A percentile compares a stretch with the other conserved stretches of the same genome.
phyloP scores from a whole-genome alignment of 1,140 invertebrate genomes.

The Rhysida immarginata region DNA sequence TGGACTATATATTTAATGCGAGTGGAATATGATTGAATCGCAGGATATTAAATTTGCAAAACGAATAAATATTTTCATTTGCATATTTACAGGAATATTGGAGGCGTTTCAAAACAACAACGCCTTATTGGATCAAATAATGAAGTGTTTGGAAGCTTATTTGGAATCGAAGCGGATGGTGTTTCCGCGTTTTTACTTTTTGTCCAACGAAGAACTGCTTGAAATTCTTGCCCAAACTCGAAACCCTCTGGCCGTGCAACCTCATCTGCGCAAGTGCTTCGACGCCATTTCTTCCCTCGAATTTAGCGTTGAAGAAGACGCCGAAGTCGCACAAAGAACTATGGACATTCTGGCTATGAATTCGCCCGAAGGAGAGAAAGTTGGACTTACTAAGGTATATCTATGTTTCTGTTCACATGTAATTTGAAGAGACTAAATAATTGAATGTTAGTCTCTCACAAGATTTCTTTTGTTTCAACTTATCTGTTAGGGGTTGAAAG shows the following conservation, averaged over 20 bases:
- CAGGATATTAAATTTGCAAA: no score
- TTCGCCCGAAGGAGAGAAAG: conserved; percentile 66
- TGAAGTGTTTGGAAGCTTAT: conserved; percentile 65
- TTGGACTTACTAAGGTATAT: conserved; percentile 50
- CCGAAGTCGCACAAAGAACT: conserved; percentile 14
- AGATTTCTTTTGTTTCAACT: not conserved
- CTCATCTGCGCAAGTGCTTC: conserved; percentile 76
- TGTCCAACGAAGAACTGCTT: conserved; percentile 72
- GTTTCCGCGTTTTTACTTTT: conserved; percentile 72
- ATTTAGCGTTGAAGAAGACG: conserved; percentile 38
- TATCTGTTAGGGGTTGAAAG: conserved; percentile 50
- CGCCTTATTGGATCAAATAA: conserved; percentile 55
- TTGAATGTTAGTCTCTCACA: conserved; percentile 1
- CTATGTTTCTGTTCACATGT: not conserved
- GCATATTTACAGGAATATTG: conserved; percentile 36
- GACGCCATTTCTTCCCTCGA: conserved; percentile 65
- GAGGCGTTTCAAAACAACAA: conserved; percentile 58
- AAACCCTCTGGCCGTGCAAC: conserved; percentile 72
- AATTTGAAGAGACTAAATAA: not conserved
- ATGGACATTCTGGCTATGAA: conserved; percentile 69
- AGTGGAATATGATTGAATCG: no score
- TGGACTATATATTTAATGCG: no score
- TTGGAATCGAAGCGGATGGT: conserved; percentile 62
- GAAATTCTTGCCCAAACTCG: conserved; percentile 54
- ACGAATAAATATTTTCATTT: no score